Conservation (phyloP, 2,113 vertebrate genomes). For the Rhabdornis inornatus region DNA sequence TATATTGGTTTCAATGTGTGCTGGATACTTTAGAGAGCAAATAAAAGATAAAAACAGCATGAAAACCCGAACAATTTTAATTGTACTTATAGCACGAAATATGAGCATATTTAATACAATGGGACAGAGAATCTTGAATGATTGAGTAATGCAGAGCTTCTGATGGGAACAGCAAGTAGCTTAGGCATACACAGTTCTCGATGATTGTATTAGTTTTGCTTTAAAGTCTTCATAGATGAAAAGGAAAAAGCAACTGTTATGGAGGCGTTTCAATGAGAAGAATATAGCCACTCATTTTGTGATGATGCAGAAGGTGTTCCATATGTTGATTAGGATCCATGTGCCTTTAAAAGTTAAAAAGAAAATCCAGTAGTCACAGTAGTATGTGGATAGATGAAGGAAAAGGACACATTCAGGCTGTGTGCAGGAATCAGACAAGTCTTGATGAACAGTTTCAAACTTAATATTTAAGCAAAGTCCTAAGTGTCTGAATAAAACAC, state of each 20-base stretch:
- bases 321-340: background rate
- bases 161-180: background rate
- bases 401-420: background rate
- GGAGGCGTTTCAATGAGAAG: background rate
- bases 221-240: background rate
- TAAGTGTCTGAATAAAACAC: background rate
- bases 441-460: background rate
- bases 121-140: background rate
- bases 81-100: background rate
- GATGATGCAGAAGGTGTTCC: background rate
- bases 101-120: background rate
- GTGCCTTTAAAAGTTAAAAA: background rate
- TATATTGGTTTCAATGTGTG: background rate
- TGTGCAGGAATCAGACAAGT: background rate
- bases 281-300: background rate
- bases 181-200: background rate
- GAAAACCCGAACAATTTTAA: background rate
- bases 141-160: background rate
- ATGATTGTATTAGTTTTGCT: background rate
- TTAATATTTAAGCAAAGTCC: background rate
- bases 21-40: background rate
- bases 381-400: background rate
- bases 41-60: background rate
- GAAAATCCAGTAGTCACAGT: background rate
- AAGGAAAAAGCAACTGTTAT: background rate